A percentile compares a stretch with the other conserved stretches of the same genome.
These are phyloP conservation scores for Jordanella pulchra DNA, from an alignment of 2,797 vertebrate species.

Conservation along the genomic window DNA sequence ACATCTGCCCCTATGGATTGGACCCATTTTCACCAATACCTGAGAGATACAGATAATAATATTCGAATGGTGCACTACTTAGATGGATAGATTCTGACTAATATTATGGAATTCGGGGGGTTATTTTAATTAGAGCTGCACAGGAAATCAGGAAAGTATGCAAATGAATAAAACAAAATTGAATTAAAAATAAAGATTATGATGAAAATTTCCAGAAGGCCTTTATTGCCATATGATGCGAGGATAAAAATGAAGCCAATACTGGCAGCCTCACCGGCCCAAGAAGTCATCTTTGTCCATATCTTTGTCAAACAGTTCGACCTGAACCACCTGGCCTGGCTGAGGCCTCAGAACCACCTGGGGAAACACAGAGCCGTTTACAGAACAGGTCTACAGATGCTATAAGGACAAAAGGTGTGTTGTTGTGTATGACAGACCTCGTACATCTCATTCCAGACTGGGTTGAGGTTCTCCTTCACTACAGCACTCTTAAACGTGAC, in stretches of 20 bases:
- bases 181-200: neutral
- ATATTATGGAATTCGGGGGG: neutral
- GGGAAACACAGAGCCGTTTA: constrained; percentile 5
- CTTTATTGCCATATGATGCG: neutral
- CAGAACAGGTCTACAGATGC: neutral
- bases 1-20: no score
- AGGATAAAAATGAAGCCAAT: neutral
- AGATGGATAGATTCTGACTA: neutral
- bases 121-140: neutral
- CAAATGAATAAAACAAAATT: neutral
- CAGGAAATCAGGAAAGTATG: neutral
- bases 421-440: constrained; percentile 77
- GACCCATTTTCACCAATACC: no score
- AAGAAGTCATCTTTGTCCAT: constrained; percentile 91
- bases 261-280: constrained; percentile 80
- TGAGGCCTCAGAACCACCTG: constrained; percentile 83
- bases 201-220: neutral
- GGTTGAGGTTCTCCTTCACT: constrained; percentile 88
- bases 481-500: constrained; percentile 83
- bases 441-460: constrained; percentile 90
- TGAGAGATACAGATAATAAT: no score
- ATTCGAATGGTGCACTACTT: no score
- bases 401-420: neutral
- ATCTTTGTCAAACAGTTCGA: constrained; percentile 91
- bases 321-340: constrained; percentile 82